These are phyloP conservation scores for Mesocentrotus franciscanus DNA, from an alignment of 53 echinoderm and acorn worm genomes.

Conservation along the genomic window DNA sequence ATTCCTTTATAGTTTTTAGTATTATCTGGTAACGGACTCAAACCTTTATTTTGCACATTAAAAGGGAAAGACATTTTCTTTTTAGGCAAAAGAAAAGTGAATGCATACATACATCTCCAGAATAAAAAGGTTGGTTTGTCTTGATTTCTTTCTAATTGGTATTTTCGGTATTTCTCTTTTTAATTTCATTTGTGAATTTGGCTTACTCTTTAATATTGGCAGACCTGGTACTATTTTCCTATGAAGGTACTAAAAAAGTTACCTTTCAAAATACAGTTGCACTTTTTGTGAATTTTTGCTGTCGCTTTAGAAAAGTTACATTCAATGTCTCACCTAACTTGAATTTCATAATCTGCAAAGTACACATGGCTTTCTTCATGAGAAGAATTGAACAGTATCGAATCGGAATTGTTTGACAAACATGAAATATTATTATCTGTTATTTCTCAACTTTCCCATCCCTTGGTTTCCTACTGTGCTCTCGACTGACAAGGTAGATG, in stretches of 20 bases:
- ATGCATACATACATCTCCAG: no score
- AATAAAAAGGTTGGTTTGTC: not conserved
- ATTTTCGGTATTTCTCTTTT: not conserved
- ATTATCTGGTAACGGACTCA: not conserved
- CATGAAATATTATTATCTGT: slow-evolving; percentile 39
- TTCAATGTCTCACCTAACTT: not conserved
- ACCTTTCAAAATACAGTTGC: slow-evolving; percentile 10
- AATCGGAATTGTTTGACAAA: not conserved
- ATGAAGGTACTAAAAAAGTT: not conserved
- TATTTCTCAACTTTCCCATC: not conserved
- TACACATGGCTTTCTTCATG: not conserved
- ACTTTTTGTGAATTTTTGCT: not conserved
- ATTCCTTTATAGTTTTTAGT: not conserved
- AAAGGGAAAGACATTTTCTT: no score
- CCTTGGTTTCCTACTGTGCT: slow-evolving; percentile 21
- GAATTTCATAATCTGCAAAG: not conserved
- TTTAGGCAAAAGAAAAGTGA: no score
- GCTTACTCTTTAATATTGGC: not conserved
- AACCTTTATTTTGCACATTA: not conserved
- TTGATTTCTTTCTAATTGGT: not conserved
- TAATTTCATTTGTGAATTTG: not conserved
- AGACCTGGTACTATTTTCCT: not conserved
- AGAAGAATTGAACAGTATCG: not conserved
- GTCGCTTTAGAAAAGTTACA: not conserved
- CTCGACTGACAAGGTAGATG: not conserved